phyloP scores from a whole-genome alignment of 2,113 vertebrate species.

The Polypterus bichir region DNA sequence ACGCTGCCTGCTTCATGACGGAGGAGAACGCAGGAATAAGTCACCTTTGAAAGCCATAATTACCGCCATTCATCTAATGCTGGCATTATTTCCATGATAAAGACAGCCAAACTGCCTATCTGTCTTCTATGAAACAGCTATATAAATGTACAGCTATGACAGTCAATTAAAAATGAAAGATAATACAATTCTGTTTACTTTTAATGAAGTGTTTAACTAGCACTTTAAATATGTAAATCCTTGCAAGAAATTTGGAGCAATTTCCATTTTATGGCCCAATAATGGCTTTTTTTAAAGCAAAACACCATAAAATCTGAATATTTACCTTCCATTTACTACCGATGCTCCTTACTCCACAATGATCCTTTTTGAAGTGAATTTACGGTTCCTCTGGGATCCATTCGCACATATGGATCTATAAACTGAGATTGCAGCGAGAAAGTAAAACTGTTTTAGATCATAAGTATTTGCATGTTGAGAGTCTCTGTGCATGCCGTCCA shows the following conservation, averaged over 20 bases:
- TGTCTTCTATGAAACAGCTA: conserved; percentile 41
- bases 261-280: conserved; percentile 34
- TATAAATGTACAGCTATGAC: conserved; percentile 44
- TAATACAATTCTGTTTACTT: conserved; percentile 35
- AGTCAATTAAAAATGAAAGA: conserved; percentile 64
- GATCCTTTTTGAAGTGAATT: conserved; percentile 41
- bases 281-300: conserved; percentile 27
- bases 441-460: conserved; percentile 49
- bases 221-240: conserved; percentile 47
- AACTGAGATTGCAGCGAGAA: conserved; percentile 53
- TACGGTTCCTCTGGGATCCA: conserved; percentile 51
- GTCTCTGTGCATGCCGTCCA: conserved; percentile 53
- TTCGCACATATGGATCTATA: conserved; percentile 49
- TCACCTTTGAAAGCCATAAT: conserved; percentile 43
- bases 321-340: conserved; percentile 41
- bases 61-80: conserved; percentile 45
- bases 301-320: conserved; percentile 40
- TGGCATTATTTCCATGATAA: conserved; percentile 54
- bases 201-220: conserved; percentile 42
- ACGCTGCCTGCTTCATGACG: conserved; percentile 25
- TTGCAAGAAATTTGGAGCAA: conserved; percentile 41
- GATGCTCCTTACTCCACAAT: conserved; percentile 25
- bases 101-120: conserved; percentile 45
- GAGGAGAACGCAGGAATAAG: conserved; percentile 30
- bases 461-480: too few species aligned